phyloP scores from a whole-genome alignment of 2,113 vertebrate species.

The Chloropsis cyanopogon region DNA sequence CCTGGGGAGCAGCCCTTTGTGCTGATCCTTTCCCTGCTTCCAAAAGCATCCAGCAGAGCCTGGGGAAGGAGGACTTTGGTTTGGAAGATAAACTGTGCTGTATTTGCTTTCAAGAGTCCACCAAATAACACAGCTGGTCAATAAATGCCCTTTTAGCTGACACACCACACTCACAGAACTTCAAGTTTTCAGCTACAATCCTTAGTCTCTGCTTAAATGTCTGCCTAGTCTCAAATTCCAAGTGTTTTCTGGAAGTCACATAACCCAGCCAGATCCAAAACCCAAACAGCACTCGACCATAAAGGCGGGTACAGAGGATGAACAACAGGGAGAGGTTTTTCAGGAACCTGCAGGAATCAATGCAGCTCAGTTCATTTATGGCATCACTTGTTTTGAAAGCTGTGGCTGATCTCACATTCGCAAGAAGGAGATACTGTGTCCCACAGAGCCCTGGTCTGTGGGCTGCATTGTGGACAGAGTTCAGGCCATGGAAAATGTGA shows the following conservation, averaged over 20 bases:
- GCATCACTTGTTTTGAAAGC: constrained; percentile 57
- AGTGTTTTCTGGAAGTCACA: neutral
- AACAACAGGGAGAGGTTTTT: neutral
- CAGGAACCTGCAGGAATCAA: neutral
- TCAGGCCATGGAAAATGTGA: constrained; percentile 43
- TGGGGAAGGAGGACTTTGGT: neutral
- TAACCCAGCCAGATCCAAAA: neutral
- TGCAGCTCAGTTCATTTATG: constrained; percentile 26
- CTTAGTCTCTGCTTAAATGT: neutral
- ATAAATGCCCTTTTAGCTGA: neutral
- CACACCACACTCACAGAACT: neutral
- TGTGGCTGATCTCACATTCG: constrained; percentile 39
- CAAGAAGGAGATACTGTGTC: constrained; percentile 25
- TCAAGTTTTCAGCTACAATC: neutral
- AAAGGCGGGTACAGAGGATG: neutral
- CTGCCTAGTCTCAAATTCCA: neutral
- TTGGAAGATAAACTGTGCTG: neutral
- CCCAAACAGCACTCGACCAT: neutral
- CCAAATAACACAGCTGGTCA: neutral
- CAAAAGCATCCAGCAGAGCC: neutral
- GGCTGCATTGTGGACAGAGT: constrained; percentile 55
- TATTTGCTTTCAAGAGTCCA: constrained; percentile 36
- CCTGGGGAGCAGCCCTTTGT: neutral
- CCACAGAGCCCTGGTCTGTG: constrained; percentile 25
- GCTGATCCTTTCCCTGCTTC: neutral